phyloP scores from a whole-genome alignment of 1,140 invertebrate species.

The Hormaphis cornu region DNA sequence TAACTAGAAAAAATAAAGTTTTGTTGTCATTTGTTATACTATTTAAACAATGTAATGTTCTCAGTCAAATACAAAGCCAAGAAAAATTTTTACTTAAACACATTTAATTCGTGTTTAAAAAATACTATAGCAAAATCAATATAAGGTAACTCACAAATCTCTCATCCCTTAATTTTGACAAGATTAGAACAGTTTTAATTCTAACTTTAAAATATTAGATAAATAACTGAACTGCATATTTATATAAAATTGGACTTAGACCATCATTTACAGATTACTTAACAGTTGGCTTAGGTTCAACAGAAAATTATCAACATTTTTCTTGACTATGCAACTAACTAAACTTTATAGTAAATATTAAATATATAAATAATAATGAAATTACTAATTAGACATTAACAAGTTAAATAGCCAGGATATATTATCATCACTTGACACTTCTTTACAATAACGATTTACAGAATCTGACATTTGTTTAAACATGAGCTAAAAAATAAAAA shows the following conservation, averaged over 20 bases:
- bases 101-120: no score
- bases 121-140: no score
- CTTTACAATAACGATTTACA: slow-evolving; percentile 7
- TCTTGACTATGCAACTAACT: slow-evolving; percentile 9
- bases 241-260: no score
- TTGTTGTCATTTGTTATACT: background rate
- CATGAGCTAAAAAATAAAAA: background rate
- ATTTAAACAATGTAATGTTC: background rate
- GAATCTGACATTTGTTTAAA: background rate
- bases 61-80: background rate
- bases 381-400: background rate
- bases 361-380: slow-evolving; percentile 17
- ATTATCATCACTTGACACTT: background rate
- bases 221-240: no score
- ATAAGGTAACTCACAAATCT: no score
- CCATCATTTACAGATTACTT: no score
- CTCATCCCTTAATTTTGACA: no score
- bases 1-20: background rate
- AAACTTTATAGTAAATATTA: no score
- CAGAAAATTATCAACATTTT: background rate
- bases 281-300: no score
- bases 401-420: background rate
- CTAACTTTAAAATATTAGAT: no score
- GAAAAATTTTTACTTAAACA: background rate
- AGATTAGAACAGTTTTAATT: no score